Evolutionary conservation across 2,113 vertebrate species (phyloP), one percentile per base, ranked within the genome.

Genomic region (Scolopax mira): DNA sequence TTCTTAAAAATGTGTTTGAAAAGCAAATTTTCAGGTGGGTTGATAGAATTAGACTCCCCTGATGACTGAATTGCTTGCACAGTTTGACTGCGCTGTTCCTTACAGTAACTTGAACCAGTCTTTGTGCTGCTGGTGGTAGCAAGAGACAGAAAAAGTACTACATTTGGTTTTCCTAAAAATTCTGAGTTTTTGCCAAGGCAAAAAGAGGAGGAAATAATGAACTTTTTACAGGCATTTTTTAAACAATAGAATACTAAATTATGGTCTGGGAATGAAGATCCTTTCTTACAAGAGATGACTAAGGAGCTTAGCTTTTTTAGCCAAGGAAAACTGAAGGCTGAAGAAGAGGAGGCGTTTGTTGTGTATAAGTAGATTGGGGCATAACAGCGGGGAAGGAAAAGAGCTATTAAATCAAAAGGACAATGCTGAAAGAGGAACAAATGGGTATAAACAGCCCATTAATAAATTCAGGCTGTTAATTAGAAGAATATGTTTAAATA

Each of bases 291-390:
- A 66, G 91, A 87, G 49, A 57, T 3, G 22, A 79, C 77, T 97
- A 96, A 95, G 91, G 81, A 96, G 95, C 91, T 96, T 95, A 95
- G 79, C 64, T 69, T 80, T 90, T 77, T 55, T 67, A 90, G 70
- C 74, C 86, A 73, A 79, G 96, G 28, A 77, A 89, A 91, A 92
- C 69, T 23, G 66, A 95, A 95, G 52, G 54, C 72, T 94, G 89
- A 86, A 89, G 91, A 77, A 72, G 87, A 91, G 58, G 69, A 37
- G 66, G 74, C 2, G 14, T 87, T 95, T 81, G 66, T 77, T 91
- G 89, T 41, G 1, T n/a, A 2, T 94, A 95, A 96, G 89, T 37
- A 79, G 89, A 91, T 94, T 90, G 89, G 81, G 81, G 54, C 77
- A 28, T 82, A 94, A 85, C 89, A 91, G 84, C 33, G 1, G 81